These are phyloP conservation scores for Parascotia fuliginaria DNA, from an alignment of 2,888 invertebrate genomes.

Conservation along the genomic window DNA sequence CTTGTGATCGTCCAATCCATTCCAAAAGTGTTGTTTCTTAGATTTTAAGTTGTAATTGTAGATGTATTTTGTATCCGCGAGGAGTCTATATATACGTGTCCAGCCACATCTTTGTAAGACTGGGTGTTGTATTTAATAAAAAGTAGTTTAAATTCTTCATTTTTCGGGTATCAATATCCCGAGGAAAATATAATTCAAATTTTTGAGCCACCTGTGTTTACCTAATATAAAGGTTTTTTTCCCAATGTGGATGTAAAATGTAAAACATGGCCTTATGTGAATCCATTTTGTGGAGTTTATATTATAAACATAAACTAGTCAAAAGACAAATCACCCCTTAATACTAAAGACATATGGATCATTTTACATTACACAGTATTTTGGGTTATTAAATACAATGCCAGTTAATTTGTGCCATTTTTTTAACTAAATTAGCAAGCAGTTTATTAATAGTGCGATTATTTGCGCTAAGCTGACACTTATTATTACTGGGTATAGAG, in stretches of 20 bases:
- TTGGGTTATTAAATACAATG: constrained; percentile 16
- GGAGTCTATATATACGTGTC: constrained; percentile 29
- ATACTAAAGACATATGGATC: neutral
- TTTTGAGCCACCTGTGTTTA: no score
- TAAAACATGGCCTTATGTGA: no score
- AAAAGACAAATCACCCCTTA: no score
- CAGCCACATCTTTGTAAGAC: constrained; percentile 10
- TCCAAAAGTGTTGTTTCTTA: constrained; percentile 69
- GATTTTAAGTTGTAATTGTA: constrained; percentile 46
- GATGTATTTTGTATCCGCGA: constrained; percentile 27
- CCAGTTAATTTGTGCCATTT: constrained; percentile 27
- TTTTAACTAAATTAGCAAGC: constrained; percentile 3
- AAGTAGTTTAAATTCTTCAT: no score
- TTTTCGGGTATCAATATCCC: no score
- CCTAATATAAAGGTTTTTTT: no score
- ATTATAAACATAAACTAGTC: no score
- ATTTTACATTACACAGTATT: neutral
- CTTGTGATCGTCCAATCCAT: constrained; percentile 77
- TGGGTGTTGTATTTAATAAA: constrained; percentile 23
- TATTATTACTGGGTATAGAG: neutral
- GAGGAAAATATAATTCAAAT: no score
- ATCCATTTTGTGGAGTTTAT: no score
- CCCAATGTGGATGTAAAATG: no score
- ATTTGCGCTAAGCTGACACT: constrained; percentile 17
- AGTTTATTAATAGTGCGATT: constrained; percentile 21